Base-by-base conservation (phyloP, 2,113 vertebrate genomes). In the Alces alces region DNA sequence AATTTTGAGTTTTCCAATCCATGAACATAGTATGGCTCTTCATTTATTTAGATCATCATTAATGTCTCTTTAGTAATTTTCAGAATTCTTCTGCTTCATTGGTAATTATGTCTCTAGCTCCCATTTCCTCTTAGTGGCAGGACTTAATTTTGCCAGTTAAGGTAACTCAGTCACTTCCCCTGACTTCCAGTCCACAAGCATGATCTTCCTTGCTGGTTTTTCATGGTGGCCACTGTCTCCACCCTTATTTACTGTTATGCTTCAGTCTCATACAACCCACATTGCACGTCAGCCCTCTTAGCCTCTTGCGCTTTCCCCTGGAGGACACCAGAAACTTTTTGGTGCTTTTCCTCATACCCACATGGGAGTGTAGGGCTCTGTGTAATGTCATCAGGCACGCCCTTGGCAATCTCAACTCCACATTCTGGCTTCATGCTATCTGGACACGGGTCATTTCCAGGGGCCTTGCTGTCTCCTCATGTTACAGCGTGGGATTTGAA, bases 331-430 rank as follows among this genome's bases (percentile, higher is more conserved):
- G 13, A 55, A 25, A 21, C 52, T 73, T 60, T 58, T 0, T 33
- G 88, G 27, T 33, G 83, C 43, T 39, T 54, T 84, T 61, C 6
- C 17, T 92, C 33, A 17, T 5, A 2, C 10, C 36, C 47, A 14
- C 21, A 1, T 1, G 50, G 86, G 66, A 30, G 19, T 12, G 27
- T 9, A 57, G 76, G 61, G 15, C 36, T 2, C 36, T 0, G 0
- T 19, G 66, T 25, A 9, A 2, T 14, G 76, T 33, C n/a, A 39
- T 14, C 14, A 6, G 60, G 28, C 52, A 19, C 5, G 6, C 14
- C 7, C 43, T 6, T 11, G 45, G 54, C 47, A 47, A 25, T 6
- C 2, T 73, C 60, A 19, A 9, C 13, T 5, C 43, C 28, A 27
- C 0, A 6, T 15, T 27, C 52, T 28, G 55, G 85, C 33, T 92